Evolutionary conservation across 1,140 invertebrate species (phyloP).

Genomic region (Asobara japonica): DNA sequence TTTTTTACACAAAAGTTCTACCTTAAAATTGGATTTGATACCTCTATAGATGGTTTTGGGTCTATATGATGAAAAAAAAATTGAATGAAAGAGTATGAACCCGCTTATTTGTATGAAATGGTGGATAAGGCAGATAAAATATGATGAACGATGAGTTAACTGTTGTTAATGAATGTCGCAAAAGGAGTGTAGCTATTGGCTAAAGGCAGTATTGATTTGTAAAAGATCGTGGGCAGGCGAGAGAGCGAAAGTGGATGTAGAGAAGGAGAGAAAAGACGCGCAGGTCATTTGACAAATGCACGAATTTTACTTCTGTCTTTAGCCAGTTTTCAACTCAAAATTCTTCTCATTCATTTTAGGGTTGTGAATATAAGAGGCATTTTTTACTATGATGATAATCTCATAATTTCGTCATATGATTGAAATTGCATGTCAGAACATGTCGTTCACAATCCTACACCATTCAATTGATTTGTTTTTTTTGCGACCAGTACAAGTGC

Average conservation of each 20-base stretch:
- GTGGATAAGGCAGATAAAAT: constrained; percentile 32
- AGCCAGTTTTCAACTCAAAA: constrained; percentile 48
- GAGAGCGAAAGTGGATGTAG: neutral
- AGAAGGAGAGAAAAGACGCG: neutral
- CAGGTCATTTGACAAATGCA: constrained; percentile 1
- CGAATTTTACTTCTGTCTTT: constrained; percentile 40
- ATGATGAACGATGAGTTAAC: constrained; percentile 44
- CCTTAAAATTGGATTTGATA: too few relatives aligned
- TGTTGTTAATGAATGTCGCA: constrained; percentile 61
- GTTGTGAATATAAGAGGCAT: neutral
- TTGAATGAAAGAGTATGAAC: constrained; percentile 48
- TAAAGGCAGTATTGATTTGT: constrained; percentile 43
- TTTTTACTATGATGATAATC: neutral
- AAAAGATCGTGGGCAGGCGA: constrained; percentile 10
- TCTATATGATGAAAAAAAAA: too few relatives aligned
- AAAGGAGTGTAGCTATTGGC: constrained; percentile 37
- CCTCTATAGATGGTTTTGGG: too few relatives aligned
- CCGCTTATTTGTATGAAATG: constrained; percentile 57
- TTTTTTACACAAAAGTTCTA: too few relatives aligned
- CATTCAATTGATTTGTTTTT: too few relatives aligned
- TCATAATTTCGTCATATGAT: too few relatives aligned
- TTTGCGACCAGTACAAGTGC: constrained; percentile 67
- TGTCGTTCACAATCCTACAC: too few relatives aligned
- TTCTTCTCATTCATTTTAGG: neutral
- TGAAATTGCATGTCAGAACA: too few relatives aligned